These are phyloP conservation scores for crab-eating macaque (Macaca fascicularis) DNA, from an alignment of 2,113 vertebrate genomes.

Conservation along the genomic window DNA sequence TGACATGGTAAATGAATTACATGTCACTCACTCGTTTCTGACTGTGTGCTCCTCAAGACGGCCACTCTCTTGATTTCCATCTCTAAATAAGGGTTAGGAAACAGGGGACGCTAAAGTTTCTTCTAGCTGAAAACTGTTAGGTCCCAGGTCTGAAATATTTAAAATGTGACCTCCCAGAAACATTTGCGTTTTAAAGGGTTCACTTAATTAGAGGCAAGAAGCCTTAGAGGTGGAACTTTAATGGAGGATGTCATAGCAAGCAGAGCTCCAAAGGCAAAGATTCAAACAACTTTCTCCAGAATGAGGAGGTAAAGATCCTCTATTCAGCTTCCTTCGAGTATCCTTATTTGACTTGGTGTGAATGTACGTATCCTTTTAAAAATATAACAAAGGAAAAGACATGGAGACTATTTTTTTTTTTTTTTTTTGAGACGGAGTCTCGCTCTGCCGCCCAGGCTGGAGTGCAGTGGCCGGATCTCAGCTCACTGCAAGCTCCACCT, in stretches of 20 bases:
- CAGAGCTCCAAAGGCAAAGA: not conserved
- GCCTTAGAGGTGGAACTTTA: not conserved
- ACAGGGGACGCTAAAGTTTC: not conserved
- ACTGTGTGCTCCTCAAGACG: not conserved
- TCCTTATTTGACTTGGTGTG: not conserved
- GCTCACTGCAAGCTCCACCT: too few species aligned
- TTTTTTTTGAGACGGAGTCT: too few species aligned
- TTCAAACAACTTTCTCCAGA: not conserved
- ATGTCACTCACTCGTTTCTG: not conserved
- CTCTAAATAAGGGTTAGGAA: not conserved
- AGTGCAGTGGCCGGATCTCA: too few species aligned
- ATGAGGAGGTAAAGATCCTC: not conserved
- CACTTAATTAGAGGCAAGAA: not conserved
- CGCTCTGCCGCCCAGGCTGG: too few species aligned
- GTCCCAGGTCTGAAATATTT: not conserved
- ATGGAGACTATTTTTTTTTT: not conserved
- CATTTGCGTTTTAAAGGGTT: conserved; percentile 23
- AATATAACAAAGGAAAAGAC: not conserved
- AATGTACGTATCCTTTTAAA: not conserved
- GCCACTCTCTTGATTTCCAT: not conserved
- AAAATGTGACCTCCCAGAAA: not conserved
- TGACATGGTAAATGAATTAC: not conserved
- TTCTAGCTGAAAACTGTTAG: not conserved
- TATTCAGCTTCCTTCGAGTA: not conserved
- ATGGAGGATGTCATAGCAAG: not conserved